These are phyloP conservation scores for Halichoeres trimaculatus DNA, from an alignment of 2,113 vertebrate genomes.

Conservation along the genomic window DNA sequence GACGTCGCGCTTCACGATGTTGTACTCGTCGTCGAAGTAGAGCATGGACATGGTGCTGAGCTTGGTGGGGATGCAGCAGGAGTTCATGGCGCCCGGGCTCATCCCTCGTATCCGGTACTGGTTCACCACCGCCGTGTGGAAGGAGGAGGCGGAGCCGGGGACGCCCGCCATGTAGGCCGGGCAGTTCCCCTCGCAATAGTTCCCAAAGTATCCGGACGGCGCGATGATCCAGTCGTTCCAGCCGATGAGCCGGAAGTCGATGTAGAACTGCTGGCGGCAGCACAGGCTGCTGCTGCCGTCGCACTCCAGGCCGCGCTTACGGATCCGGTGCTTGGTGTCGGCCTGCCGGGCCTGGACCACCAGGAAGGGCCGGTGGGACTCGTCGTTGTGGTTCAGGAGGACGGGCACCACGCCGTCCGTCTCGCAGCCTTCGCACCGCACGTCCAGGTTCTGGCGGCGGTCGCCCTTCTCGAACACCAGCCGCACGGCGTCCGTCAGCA, in stretches of 20 bases:
- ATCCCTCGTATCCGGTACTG: conserved; percentile 98
- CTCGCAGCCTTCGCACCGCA: conserved; percentile 94
- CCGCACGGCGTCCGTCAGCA: conserved; percentile 91
- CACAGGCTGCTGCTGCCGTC: conserved; percentile 93
- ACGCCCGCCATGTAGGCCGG: conserved; percentile 97
- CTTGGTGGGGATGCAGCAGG: conserved; percentile 98
- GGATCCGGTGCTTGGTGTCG: conserved; percentile 92
- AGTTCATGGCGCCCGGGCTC: conserved; percentile 96
- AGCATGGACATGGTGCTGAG: conserved; percentile 99
- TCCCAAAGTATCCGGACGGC: conserved; percentile 95
- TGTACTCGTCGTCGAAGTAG: conserved; percentile 99
- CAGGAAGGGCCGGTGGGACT: conserved; percentile 94
- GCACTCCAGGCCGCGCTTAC: conserved; percentile 96
- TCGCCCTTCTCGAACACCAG: conserved; percentile 89
- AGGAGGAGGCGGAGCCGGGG: conserved; percentile 94
- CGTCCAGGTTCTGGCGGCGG: conserved; percentile 93
- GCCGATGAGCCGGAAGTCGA: conserved; percentile 97
- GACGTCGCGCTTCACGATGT: conserved; percentile 98
- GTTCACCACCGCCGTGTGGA: conserved; percentile 98
- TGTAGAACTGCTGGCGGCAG: conserved; percentile 98
- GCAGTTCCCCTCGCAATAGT: conserved; percentile 98
- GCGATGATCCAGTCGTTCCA: conserved; percentile 99
- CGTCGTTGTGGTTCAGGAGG: conserved; percentile 89
- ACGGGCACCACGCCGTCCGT: conserved; percentile 86
- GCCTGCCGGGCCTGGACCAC: conserved; percentile 90